Conservation (phyloP, 2,113 vertebrate species). For the Lipophrys pholis region DNA sequence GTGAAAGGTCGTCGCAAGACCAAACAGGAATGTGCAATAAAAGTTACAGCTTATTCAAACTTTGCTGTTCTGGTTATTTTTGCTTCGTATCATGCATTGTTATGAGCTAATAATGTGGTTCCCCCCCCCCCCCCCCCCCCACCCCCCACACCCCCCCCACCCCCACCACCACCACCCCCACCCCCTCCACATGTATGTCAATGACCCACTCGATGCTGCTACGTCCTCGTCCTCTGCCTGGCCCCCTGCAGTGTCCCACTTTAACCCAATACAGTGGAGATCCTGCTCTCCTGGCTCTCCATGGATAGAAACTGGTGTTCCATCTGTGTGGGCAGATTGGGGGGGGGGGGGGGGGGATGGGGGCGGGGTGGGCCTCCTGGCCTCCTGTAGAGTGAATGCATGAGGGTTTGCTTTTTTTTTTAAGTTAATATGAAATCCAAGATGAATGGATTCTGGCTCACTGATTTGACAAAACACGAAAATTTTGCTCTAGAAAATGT, state of each 20-base stretch:
- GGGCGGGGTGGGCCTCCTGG: not conserved
- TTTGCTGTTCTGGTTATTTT: constrained; percentile 60
- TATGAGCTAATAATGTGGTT: constrained; percentile 9
- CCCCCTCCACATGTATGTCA: constrained; percentile 5
- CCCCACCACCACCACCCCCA: too few species aligned
- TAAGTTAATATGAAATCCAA: too few species aligned
- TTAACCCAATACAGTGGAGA: constrained; percentile 18
- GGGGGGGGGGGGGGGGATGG: not conserved
- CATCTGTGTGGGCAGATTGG: not conserved
- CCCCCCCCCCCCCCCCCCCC: too few species aligned
- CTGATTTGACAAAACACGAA: too few species aligned
- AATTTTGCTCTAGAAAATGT: too few species aligned
- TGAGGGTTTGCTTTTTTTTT: too few species aligned
- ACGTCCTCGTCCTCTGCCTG: constrained; percentile 56
- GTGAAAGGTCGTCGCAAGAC: constrained; percentile 81
- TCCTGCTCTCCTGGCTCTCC: not conserved
- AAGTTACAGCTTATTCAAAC: constrained; percentile 85
- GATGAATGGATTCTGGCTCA: too few species aligned
- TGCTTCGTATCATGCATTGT: constrained; percentile 16
- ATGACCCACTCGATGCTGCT: constrained; percentile 45
- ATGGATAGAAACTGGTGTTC: constrained; percentile 28
- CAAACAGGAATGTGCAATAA: constrained; percentile 90
- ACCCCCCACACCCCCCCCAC: too few species aligned
- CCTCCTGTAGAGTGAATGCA: too few species aligned
- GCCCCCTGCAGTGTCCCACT: constrained; percentile 47